Percentiles rank a stretch among this genome's conserved stretches.
These are phyloP conservation scores for Catharus bicknelli DNA, from an alignment of 2,113 vertebrate genomes.

Conservation along the genomic window DNA sequence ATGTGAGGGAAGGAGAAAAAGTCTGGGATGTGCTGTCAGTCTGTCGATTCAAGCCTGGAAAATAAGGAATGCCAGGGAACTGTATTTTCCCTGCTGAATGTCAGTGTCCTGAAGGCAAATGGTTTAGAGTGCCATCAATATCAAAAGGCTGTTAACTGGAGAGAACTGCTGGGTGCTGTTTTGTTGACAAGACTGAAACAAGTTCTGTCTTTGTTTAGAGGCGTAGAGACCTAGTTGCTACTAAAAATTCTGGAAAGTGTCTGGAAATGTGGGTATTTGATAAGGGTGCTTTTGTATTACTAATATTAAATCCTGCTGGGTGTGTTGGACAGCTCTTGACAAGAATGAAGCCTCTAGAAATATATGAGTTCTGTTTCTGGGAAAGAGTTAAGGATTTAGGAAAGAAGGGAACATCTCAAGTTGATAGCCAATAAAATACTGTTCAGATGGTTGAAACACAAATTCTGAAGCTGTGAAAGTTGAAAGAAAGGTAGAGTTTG, in stretches of 20 bases:
- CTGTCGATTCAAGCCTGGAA: not conserved
- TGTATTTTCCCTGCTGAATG: not conserved
- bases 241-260: not conserved
- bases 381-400: not conserved
- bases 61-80: not conserved
- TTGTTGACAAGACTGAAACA: not conserved
- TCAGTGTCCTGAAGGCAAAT: not conserved
- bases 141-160: not conserved
- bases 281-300: not conserved
- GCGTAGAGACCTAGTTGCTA: not conserved
- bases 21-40: not conserved
- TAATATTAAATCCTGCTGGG: not conserved
- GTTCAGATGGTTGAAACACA: not conserved
- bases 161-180: not conserved
- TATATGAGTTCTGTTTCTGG: not conserved
- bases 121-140: not conserved
- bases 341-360: not conserved
- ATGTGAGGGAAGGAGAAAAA: not conserved
- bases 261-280: not conserved
- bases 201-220: not conserved
- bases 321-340: not conserved
- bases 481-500: not conserved
- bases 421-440: not conserved
- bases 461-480: not conserved
- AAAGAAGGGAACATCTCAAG: not conserved